Conservation (phyloP, 2,888 invertebrate species). For the Asteroscopus sphinx region DNA sequence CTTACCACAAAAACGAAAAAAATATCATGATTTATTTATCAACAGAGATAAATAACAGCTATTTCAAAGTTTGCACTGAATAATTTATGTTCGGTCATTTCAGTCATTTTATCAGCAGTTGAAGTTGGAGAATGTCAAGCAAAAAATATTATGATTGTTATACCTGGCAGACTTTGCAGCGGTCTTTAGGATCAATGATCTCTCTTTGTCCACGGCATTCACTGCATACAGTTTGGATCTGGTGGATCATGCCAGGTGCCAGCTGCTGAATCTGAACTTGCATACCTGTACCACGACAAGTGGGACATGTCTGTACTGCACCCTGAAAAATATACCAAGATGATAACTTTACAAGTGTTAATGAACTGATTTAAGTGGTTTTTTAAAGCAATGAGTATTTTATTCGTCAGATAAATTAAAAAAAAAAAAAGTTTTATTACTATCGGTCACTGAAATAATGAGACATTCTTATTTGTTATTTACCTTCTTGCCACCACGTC, state of each 20-base stretch:
- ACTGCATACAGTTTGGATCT: conserved; percentile 96
- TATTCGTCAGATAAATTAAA: too few relatives aligned
- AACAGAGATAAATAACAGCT: too few relatives aligned
- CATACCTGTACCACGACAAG: conserved; percentile 97
- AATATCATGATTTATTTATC: too few relatives aligned
- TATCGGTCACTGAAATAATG: neutral
- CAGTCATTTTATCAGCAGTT: too few relatives aligned
- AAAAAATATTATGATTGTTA: neutral
- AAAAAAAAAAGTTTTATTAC: neutral
- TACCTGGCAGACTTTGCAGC: conserved; percentile 96
- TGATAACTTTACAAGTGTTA: neutral
- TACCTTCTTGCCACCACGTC: conserved; percentile 97
- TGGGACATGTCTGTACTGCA: conserved; percentile 95
- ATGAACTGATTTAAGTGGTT: too few relatives aligned
- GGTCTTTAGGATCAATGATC: conserved; percentile 96
- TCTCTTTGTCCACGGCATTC: conserved; percentile 97
- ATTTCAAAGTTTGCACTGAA: too few relatives aligned
- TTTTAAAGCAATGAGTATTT: too few relatives aligned
- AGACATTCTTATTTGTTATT: conserved; percentile 4
- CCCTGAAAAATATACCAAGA: conserved; percentile 82
- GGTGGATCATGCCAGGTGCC: conserved; percentile 93
- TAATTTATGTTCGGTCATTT: too few relatives aligned
- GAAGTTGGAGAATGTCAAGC: neutral
- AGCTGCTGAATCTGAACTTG: conserved; percentile 91
- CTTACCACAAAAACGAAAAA: too few relatives aligned